Base-by-base conservation (phyloP, 2,888 invertebrate species). In the Drosophila pegasa region DNA sequence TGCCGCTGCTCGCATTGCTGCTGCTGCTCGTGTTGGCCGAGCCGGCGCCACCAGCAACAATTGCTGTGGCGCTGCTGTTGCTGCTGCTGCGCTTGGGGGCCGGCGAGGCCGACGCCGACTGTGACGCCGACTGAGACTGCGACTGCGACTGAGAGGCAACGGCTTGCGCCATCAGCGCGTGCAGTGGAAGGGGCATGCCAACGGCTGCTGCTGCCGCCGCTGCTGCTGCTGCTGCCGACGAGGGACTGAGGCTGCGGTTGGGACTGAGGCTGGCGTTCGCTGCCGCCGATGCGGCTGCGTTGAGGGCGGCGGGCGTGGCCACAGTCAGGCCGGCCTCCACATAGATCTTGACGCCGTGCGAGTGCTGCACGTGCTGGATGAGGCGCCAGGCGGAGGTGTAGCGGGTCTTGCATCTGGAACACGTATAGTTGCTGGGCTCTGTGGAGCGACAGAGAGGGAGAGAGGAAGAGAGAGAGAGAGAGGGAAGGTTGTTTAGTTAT, bases 371-470 rank as follows among this genome's bases (percentile, higher is more conserved):
- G 92, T 99, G 99, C 91, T 98, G 98, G 40, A 99, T 95, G 69
- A 99, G 94, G 63, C 96, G 94, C 99, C 99, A 99, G 8, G 99
- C 98, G n/a, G 98, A 98, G 84, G 95, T 95, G 83, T 97, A 95
- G 52, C 97, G 95, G 74, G 97, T 96, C 90, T 98, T 97, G 93
- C 99, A 99, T 79, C 98, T 98, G 48, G 96, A 97, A 91, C 98
- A 99, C 78, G 97, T 96, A 92, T 98, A 97, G 94, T 97, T 97
- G 93, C 96, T 96, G 77, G 98, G 98, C 93, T 98, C 98, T 98
- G 96, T 14, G 87, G 82, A 71, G 71, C 73, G 74, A 68, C 71
- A 56, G 8, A 31, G 27, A 27, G 8, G n/a, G 37, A 35, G 52
- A 10, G 31, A n/a, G 14, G 14, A 43, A n/a, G 41, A 18, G 47